These are phyloP conservation scores for Rhabditophanes sp. DNA, from an alignment of 2,888 invertebrate species.

Conservation along the genomic window DNA sequence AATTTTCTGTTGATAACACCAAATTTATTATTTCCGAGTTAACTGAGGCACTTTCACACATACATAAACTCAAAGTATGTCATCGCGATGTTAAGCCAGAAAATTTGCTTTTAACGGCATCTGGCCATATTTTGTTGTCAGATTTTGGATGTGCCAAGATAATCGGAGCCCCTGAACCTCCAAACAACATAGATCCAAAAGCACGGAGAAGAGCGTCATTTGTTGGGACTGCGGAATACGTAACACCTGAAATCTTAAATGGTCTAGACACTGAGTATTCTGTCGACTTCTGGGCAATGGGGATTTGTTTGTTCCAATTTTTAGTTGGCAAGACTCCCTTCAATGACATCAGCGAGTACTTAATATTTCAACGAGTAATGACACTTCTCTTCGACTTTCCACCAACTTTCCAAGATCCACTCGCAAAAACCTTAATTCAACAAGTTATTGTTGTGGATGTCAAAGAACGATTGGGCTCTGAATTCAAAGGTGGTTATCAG, in stretches of 20 bases:
- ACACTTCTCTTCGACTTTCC: constrained; percentile 79
- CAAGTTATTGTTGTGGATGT: constrained; percentile 69
- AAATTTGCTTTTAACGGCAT: constrained; percentile 83
- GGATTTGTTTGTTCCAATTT: constrained; percentile 12
- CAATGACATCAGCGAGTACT: constrained; percentile 60
- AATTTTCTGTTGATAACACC: constrained; percentile 2
- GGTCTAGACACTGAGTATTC: constrained; percentile 1
- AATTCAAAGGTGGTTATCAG: constrained; percentile 30
- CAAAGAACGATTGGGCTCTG: constrained; percentile 59
- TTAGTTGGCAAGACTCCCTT: constrained; percentile 23
- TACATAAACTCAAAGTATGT: constrained; percentile 23
- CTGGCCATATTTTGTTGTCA: constrained; percentile 86
- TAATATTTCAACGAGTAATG: constrained; percentile 84
- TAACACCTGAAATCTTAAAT: constrained; percentile 63
- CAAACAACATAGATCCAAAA: too few species aligned
- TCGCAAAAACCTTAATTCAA: constrained; percentile 70
- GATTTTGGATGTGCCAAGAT: constrained; percentile 80
- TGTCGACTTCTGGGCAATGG: constrained; percentile 6
- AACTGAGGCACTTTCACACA: constrained; percentile 10
- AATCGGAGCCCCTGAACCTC: too few species aligned
- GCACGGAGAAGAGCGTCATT: constrained; percentile 52
- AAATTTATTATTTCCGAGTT: not conserved
- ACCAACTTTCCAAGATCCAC: constrained; percentile 65
- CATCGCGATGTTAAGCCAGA: constrained; percentile 50
- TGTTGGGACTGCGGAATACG: constrained; percentile 95